Evolutionary conservation across 2,797 vertebrate genomes (phyloP).

Genomic region (Oryzias dopingdopingensis): DNA sequence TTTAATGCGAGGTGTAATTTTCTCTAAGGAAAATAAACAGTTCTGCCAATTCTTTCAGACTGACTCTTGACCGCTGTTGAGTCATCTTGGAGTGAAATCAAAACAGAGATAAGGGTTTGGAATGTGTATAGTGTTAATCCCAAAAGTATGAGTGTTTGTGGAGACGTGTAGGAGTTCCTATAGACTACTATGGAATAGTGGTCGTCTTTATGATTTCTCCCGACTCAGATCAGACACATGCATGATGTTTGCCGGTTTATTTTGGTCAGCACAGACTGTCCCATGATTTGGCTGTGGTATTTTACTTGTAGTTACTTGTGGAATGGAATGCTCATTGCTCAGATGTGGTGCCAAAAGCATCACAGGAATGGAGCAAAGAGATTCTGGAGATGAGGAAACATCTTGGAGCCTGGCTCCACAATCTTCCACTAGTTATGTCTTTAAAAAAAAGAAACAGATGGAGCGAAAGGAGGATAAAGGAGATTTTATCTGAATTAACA

Average conservation of each 20-base stretch:
- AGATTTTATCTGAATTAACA: constrained; percentile 41
- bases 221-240: constrained; percentile 18
- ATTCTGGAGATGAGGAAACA: constrained; percentile 60
- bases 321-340: constrained; percentile 70
- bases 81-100: neutral
- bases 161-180: no score
- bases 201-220: constrained; percentile 14
- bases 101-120: constrained; percentile 3
- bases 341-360: constrained; percentile 61
- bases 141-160: neutral
- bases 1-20: neutral
- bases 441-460: constrained; percentile 11
- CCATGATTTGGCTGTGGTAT: constrained; percentile 52
- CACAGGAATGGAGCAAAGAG: constrained; percentile 65
- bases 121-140: neutral
- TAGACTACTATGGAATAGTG: neutral
- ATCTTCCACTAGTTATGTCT: constrained; percentile 9
- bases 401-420: constrained; percentile 29
- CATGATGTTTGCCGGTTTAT: constrained; percentile 45
- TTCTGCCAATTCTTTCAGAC: neutral
- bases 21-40: neutral
- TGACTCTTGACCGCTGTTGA: no score
- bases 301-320: constrained; percentile 73
- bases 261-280: constrained; percentile 56
- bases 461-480: neutral